Evolutionary conservation across 1,140 invertebrate species (phyloP), one percentile per base, ranked within the genome.

Genomic region (Aphelinus certus): DNA sequence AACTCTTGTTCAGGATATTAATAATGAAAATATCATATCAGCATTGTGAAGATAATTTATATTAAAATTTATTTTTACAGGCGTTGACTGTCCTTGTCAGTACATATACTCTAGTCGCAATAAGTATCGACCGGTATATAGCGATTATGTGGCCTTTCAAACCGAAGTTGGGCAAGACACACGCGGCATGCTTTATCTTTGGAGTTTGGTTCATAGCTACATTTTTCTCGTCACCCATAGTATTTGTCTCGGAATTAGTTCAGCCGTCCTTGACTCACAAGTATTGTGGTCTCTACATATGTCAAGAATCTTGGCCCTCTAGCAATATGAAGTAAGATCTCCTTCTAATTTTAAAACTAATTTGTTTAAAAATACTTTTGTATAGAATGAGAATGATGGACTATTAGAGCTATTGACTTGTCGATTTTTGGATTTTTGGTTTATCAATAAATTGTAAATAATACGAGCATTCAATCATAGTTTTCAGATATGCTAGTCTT

Each of bases 121-220:
- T 97, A 81, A 95, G 94, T 69, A 90, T 95, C 60, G 95, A 97
- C 85, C 90, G 95, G 7, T 97, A 95, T 80, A 91, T 95, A 81
- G 95, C 94, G 10, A 97, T 97, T 71, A 93, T 97, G 88, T 94
- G 94, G 88, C 96, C 96, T 0, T 86, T 97, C 47, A 88, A 91
- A 78, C 95, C 94, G 1, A 89, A 95, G 49, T 91, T 97, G 81
- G 92, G 93, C 3, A 94, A 93, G 81, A 89, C 88, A 76, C 91
- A 90, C 81, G 92, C 92, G 0, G 82, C 83, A 60, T 49, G 83
- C 56, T 91, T 95, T 60, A 95, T 97, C 47, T 86, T 89, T 1
- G 87, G 89, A 2, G 93, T 96, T 7, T 97, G 95, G 95, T 78
- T 90, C 2, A 89, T 97, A 42, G 94, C 96, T 0, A 83, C 95